These are phyloP conservation scores for Zonotrichia leucophrys DNA, from an alignment of 2,113 vertebrate species.

Conservation along the genomic window DNA sequence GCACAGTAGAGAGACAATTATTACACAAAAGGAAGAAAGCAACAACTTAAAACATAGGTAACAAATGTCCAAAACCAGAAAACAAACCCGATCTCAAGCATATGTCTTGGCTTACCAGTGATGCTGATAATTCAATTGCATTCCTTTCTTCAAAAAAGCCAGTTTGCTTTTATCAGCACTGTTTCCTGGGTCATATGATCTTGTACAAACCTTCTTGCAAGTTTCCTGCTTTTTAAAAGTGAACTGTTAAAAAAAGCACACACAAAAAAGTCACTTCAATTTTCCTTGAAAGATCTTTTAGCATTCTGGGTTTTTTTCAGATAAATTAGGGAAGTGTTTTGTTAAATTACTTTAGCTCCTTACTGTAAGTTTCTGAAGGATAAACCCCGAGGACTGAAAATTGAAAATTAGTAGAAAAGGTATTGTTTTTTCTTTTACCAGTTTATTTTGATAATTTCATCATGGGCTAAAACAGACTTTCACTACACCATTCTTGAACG, in stretches of 20 bases:
- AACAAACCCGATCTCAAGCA: not conserved
- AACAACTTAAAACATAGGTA: not conserved
- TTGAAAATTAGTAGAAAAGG: not conserved
- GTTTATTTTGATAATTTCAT: not conserved
- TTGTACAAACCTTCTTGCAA: slow-evolving; percentile 78
- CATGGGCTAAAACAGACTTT: not conserved
- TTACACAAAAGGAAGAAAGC: not conserved
- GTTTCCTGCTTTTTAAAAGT: slow-evolving; percentile 78
- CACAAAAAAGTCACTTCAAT: not conserved
- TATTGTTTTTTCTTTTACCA: not conserved
- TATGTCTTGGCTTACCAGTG: slow-evolving; percentile 76
- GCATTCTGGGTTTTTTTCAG: not conserved
- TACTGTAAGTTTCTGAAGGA: not conserved
- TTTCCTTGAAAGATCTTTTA: not conserved
- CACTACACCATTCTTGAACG: not conserved
- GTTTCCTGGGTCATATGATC: slow-evolving; percentile 71
- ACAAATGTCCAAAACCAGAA: not conserved
- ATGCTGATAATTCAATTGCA: slow-evolving; percentile 86
- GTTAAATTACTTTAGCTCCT: not conserved
- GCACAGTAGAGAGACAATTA: not conserved
- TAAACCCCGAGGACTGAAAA: not conserved
- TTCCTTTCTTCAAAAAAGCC: slow-evolving; percentile 86
- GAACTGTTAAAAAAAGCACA: slow-evolving; percentile 73
- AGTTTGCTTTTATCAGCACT: slow-evolving; percentile 72
- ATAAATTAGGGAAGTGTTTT: not conserved